phyloP scores from a whole-genome alignment of 1,140 invertebrate species.

The Lepidotrigona ventralis region DNA sequence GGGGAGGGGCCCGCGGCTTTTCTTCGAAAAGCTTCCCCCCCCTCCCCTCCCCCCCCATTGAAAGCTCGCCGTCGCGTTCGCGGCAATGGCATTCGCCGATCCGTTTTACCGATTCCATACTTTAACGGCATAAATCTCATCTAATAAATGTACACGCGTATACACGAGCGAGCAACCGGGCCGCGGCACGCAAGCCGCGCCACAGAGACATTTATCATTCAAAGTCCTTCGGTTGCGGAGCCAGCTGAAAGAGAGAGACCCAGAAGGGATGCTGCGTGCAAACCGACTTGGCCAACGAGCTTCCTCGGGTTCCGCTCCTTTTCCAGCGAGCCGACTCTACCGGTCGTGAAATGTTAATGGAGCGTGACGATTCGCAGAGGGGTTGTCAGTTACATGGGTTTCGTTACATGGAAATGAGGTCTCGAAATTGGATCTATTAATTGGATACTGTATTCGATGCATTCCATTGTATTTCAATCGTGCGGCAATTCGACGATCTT shows the following conservation, averaged over 20 bases:
- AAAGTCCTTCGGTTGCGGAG: constrained; percentile 30
- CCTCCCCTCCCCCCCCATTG: not conserved
- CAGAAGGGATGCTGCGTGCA: not conserved
- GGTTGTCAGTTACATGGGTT: not conserved
- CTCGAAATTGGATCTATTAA: no score
- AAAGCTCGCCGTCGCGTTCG: not conserved
- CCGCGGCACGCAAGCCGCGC: not conserved
- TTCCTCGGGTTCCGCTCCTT: not conserved
- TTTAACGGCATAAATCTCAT: constrained; percentile 42
- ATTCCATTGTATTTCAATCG: no score
- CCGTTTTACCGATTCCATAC: constrained; percentile 41
- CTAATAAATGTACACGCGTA: constrained; percentile 37
- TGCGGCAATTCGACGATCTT: no score
- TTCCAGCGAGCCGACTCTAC: not conserved
- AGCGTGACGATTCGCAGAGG: not conserved
- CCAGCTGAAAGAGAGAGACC: constrained; percentile 9
- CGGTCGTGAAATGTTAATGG: not conserved
- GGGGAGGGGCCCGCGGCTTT: not conserved
- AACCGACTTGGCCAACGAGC: not conserved
- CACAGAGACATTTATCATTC: constrained; percentile 30
- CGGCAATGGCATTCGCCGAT: constrained; percentile 27
- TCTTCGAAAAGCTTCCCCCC: not conserved
- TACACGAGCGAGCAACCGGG: not conserved
- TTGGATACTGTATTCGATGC: no score
- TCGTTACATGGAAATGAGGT: not conserved